These are phyloP conservation scores for Spea bombifrons DNA, from an alignment of 2,113 vertebrate genomes.

Conservation along the genomic window DNA sequence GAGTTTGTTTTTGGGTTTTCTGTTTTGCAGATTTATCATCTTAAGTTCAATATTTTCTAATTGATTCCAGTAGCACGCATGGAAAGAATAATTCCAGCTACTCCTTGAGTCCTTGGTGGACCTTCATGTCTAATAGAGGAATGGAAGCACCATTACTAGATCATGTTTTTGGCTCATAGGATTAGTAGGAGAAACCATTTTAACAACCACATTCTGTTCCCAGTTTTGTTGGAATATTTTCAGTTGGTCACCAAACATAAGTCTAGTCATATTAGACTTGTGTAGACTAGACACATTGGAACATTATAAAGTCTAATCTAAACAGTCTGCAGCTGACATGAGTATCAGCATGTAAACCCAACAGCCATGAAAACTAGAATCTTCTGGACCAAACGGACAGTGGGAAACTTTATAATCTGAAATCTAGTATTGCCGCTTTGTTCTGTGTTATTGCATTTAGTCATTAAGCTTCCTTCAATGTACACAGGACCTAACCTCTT, in stretches of 20 bases:
- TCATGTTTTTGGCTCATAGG: background rate
- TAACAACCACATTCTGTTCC: background rate
- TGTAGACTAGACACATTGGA: no score
- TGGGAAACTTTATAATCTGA: background rate
- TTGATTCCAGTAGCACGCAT: conserved; percentile 9
- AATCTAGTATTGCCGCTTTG: conserved; percentile 23
- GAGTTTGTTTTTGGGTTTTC: conserved; percentile 64
- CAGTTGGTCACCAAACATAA: no score
- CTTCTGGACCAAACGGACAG: background rate
- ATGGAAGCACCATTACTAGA: background rate
- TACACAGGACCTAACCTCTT: background rate
- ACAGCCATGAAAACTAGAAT: no score
- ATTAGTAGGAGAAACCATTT: background rate
- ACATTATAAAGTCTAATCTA: no score
- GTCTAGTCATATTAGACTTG: no score
- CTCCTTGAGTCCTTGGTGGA: background rate
- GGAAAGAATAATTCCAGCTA: background rate
- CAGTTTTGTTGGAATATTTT: no score
- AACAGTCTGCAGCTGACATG: no score
- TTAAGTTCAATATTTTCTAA: conserved; percentile 53
- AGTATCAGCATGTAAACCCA: no score
- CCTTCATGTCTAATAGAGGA: background rate
- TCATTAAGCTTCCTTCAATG: conserved; percentile 2
- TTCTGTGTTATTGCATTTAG: conserved; percentile 14
- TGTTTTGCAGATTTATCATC: conserved; percentile 54